Percentiles rank a stretch among this genome's conserved stretches.
Conservation (phyloP, 1,140 invertebrate species). For the Bombus waltoni region DNA sequence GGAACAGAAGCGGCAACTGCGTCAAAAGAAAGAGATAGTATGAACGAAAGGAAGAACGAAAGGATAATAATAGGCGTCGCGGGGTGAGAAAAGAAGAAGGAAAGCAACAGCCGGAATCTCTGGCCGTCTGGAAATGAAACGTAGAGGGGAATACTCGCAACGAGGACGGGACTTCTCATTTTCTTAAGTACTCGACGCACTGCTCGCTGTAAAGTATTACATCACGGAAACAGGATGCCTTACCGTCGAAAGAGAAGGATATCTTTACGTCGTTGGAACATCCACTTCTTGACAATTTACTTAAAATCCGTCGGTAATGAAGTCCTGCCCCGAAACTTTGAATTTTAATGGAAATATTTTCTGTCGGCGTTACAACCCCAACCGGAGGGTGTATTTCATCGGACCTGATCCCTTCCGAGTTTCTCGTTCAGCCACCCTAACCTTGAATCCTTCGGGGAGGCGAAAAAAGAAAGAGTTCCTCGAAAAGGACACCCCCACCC, state of each 20-base stretch:
- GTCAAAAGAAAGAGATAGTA: neutral
- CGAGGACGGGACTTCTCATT: constrained; percentile 60
- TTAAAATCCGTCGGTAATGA: constrained; percentile 36
- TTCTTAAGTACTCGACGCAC: constrained; percentile 65
- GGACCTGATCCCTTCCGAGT: constrained; percentile 14
- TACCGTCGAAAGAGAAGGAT: neutral
- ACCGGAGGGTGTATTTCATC: constrained; percentile 26
- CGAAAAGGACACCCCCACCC: neutral
- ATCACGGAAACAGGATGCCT: constrained; percentile 11
- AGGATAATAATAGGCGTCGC: neutral
- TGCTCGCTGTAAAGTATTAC: neutral
- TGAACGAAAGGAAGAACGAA: too few relatives aligned
- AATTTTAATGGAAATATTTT: constrained; percentile 57
- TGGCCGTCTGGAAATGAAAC: constrained; percentile 24
- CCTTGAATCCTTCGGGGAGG: constrained; percentile 7
- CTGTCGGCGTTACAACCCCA: neutral
- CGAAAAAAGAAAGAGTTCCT: constrained; percentile 7
- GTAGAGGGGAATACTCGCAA: neutral
- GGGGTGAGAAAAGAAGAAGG: neutral
- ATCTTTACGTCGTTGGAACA: neutral
- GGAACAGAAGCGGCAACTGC: too few relatives aligned
- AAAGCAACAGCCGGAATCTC: neutral
- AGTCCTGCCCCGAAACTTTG: constrained; percentile 34
- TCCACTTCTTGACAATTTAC: constrained; percentile 16
- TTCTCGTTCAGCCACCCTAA: neutral